Percentiles rank a stretch among this genome's conserved stretches.
These are phyloP conservation scores for Nerophis ophidion DNA, from an alignment of 2,113 vertebrate species.

Conservation along the genomic window DNA sequence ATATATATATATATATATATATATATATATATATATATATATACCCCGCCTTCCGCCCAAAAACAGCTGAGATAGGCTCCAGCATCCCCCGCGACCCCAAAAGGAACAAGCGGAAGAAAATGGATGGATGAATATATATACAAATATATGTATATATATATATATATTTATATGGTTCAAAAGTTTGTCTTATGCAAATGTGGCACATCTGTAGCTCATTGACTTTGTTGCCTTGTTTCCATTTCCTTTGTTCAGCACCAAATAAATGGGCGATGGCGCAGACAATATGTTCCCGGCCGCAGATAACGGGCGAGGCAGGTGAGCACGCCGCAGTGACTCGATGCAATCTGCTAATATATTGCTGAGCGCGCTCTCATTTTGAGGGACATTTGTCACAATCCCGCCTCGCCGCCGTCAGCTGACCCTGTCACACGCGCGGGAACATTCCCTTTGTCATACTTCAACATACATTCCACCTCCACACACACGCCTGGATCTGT, in stretches of 20 bases:
- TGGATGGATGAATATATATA: too few species aligned
- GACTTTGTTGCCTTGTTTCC: not conserved
- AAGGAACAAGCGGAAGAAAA: too few species aligned
- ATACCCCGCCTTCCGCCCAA: too few species aligned
- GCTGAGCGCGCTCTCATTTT: not conserved
- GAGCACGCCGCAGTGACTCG: not conserved
- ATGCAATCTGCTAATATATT: slow-evolving; percentile 8
- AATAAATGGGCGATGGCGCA: not conserved
- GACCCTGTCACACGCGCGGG: slow-evolving; percentile 8
- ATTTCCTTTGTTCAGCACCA: slow-evolving; percentile 4
- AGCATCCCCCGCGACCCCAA: too few species aligned
- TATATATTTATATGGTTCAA: too few species aligned
- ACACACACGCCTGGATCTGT: not conserved
- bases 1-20: too few species aligned
- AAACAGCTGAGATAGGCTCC: too few species aligned
- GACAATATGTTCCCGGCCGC: not conserved
- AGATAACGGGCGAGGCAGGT: slow-evolving; percentile 2
- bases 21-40: too few species aligned
- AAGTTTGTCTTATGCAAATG: too few species aligned
- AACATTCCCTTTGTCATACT: slow-evolving; percentile 8
- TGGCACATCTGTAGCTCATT: not conserved
- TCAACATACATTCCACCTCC: slow-evolving; percentile 1
- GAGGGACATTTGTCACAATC: slow-evolving; percentile 8
- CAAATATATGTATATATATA: too few species aligned
- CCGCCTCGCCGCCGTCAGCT: not conserved